Percentiles rank a stretch among this genome's conserved stretches.
These are phyloP conservation scores for Oligia latruncula DNA, from an alignment of 2,888 invertebrate species.

Conservation along the genomic window DNA sequence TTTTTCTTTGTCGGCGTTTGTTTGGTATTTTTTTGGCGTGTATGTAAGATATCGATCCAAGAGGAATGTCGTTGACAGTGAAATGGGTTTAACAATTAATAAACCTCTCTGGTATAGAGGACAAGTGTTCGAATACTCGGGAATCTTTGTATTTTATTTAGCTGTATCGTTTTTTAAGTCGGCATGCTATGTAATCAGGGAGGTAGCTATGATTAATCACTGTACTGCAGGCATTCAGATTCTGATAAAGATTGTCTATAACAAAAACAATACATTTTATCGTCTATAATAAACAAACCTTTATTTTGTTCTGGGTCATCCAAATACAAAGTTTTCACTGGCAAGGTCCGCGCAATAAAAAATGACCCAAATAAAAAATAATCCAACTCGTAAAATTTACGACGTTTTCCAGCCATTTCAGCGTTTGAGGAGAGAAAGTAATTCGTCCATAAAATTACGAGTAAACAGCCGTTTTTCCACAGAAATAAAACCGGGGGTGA, in stretches of 20 bases:
- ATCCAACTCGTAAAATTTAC: constrained; percentile 85
- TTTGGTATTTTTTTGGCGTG: constrained; percentile 76
- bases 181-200: constrained; percentile 26
- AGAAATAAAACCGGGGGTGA: constrained; percentile 84
- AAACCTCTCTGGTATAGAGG: constrained; percentile 82
- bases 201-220: constrained; percentile 46
- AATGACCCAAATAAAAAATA: constrained; percentile 85
- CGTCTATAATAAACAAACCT: constrained; percentile 53
- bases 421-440: constrained; percentile 88
- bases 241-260: constrained; percentile 30
- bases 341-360: constrained; percentile 74
- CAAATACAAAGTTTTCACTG: constrained; percentile 61
- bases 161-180: constrained; percentile 44
- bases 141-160: constrained; percentile 72
- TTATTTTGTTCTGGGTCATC: constrained; percentile 60
- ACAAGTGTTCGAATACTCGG: constrained; percentile 80
- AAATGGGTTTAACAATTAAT: constrained; percentile 89
- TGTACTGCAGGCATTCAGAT: constrained; percentile 29
- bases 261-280: constrained; percentile 40
- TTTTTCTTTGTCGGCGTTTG: constrained; percentile 85
- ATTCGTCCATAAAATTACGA: constrained; percentile 88
- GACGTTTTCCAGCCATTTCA: constrained; percentile 84
- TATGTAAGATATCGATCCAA: constrained; percentile 84
- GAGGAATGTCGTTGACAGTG: constrained; percentile 88
- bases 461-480: constrained; percentile 89